Conservation (phyloP, 1,140 invertebrate genomes). For the Drosophila melanogaster region Release_6_plus_ISO1_MT NT_033777.3:6970501-6971000, state of each 20-base stretch:
- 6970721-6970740: conserved; percentile 7
- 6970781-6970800: conserved; percentile 20
- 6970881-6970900: no score
- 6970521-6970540: conserved; percentile 37
- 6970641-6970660: conserved; percentile 43
- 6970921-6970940: no score
- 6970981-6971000: no score
- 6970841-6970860: no score
- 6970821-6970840: not conserved
- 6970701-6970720: not conserved
- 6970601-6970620: conserved; percentile 54
- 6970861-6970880: no score
- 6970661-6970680: conserved; percentile 48
- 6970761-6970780: conserved; percentile 4
- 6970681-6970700: not conserved
- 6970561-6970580: conserved; percentile 41
- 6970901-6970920: no score
- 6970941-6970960: no score
- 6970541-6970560: conserved; percentile 47
- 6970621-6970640: conserved; percentile 32
- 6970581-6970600: conserved; percentile 49
- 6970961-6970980: no score
- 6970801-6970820: not conserved
- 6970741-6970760: conserved; percentile 15
- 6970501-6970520: conserved; percentile 81